Evolutionary conservation across 2,888 invertebrate species (phyloP), one percentile per base, ranked within the genome.

Genomic region (Drosophila subquinaria): DNA sequence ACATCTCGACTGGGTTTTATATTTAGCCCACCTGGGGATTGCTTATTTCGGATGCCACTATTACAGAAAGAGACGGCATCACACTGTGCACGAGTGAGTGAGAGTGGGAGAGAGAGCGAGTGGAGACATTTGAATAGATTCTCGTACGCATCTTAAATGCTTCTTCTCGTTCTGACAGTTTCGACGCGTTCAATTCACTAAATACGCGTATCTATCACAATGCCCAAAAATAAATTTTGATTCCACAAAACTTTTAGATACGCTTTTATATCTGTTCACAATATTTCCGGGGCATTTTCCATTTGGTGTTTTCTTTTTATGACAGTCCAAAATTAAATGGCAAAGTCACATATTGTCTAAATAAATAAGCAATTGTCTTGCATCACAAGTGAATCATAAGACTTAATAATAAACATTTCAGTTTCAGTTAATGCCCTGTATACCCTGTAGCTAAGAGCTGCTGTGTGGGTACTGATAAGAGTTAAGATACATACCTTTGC

Each of bases 21-120:
- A 70, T 81, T 79, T 81, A 81, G 81, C 57, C 86, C 77, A 86
- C 86, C 81, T 86, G 82, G 81, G 81, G 74, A 75, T 70, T 45
- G 73, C 62, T 68, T 56, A 33, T 63, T 50, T 59, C 38, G 30
- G 40, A 36, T 42, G 53, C 30, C 30, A 33, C 15, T n/a, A 48
- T 10, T 11, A 51, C 15, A 36, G 15, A 69, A 8, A 35, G 48
- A 15, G 36, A 38, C 5, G 36, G 1, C 1, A 13, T 13, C 2
- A n/a, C 2, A 36, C 5, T 36, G 36, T 36, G 13, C 11, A 10
- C 0, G 35, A 23, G 11, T 23, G n/a, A 36, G 1, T 4, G n/a
- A 17, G 36, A 10, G 23, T 27, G 13, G 9, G 38, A 35, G 35
- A n/a, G 40, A 33, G 52, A 10, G 17, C 8, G 43, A n/a, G n/a